Evolutionary conservation across 2,113 vertebrate species (phyloP).

Genomic region (Saimiri boliviensis): DNA sequence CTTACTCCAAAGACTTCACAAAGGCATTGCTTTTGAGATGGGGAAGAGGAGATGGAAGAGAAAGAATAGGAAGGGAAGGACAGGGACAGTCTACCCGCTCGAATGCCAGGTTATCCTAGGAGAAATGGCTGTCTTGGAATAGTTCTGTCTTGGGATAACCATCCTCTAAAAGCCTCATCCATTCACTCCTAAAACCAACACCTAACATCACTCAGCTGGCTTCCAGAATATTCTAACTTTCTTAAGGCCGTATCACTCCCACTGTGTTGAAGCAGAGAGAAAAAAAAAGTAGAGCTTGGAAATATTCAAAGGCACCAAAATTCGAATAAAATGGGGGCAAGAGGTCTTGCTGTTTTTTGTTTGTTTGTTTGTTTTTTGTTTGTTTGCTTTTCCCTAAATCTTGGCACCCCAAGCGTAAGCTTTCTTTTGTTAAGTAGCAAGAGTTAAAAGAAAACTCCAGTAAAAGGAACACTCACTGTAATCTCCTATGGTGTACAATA

Average conservation of each 20-base stretch:
- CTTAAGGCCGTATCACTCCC: background rate
- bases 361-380: background rate
- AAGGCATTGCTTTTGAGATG: background rate
- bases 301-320: background rate
- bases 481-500: background rate
- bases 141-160: background rate
- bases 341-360: no score
- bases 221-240: background rate
- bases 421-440: constrained; percentile 23
- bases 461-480: background rate
- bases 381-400: background rate
- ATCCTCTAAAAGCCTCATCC: background rate
- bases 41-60: background rate
- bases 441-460: background rate
- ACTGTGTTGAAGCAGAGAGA: background rate
- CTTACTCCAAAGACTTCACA: background rate
- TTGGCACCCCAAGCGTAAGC: background rate
- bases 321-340: background rate
- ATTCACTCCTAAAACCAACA: background rate
- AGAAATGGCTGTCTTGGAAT: background rate
- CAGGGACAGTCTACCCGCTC: background rate
- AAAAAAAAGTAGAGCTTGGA: background rate
- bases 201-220: background rate
- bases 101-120: background rate
- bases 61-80: background rate